Conservation (phyloP, 2,797 vertebrate genomes). For the Hoplostethus atlanticus region DNA sequence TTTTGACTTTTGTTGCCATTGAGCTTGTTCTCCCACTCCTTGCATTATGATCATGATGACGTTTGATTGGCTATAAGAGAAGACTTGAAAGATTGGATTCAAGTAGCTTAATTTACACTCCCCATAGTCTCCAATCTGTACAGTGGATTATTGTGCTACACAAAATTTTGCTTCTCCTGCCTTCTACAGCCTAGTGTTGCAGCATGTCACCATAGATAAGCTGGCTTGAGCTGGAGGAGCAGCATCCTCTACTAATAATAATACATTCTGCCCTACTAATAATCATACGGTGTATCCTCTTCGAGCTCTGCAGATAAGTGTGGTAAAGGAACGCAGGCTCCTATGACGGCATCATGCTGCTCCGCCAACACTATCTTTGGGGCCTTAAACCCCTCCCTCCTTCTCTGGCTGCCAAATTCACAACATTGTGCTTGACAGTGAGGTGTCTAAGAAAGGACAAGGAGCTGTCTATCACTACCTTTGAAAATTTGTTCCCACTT, state of each 20-base stretch:
- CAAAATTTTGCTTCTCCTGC: constrained; percentile 3
- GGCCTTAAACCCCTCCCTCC: constrained; percentile 24
- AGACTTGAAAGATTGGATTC: constrained; percentile 1
- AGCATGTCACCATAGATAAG: constrained; percentile 34
- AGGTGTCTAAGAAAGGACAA: constrained; percentile 25
- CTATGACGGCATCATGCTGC: constrained; percentile 11
- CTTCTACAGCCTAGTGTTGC: constrained; percentile 19
- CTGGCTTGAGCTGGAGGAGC: constrained; percentile 32
- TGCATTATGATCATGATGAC: too few relatives aligned
- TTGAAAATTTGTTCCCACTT: constrained; percentile 45
- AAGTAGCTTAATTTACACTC: constrained; percentile 1
- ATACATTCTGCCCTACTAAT: too few relatives aligned
- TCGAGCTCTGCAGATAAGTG: constrained; percentile 29
- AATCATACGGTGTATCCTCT: not conserved
- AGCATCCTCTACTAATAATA: constrained; percentile 26
- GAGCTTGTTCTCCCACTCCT: too few relatives aligned
- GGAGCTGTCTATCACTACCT: constrained; percentile 33
- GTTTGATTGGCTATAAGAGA: too few relatives aligned
- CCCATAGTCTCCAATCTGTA: not conserved
- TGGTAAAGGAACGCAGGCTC: constrained; percentile 37
- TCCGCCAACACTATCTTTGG: constrained; percentile 33
- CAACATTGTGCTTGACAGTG: constrained; percentile 48
- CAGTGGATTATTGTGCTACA: constrained; percentile 19
- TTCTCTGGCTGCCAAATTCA: constrained; percentile 26
- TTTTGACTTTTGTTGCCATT: too few relatives aligned